Percentiles rank a stretch among this genome's conserved stretches.
These are phyloP conservation scores for Diaphora mendica DNA, from an alignment of 2,888 invertebrate species.

Conservation along the genomic window DNA sequence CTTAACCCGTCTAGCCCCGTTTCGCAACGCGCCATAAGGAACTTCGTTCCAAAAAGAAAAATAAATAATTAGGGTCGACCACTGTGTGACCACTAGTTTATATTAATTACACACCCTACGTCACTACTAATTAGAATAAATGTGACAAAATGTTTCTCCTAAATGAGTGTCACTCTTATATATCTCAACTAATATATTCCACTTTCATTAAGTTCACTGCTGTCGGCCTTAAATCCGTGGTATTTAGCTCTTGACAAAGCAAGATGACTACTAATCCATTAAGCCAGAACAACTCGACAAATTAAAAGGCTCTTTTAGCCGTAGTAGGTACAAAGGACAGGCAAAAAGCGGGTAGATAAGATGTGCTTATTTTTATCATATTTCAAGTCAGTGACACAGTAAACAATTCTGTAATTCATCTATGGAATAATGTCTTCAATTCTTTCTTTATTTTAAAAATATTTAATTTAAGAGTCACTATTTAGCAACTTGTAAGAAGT, in stretches of 20 bases:
- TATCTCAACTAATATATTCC: neutral
- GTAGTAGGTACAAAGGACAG: neutral
- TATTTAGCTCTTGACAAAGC: constrained; percentile 11
- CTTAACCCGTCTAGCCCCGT: no score
- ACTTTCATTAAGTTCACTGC: neutral
- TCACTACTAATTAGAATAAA: neutral
- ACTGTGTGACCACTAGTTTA: neutral
- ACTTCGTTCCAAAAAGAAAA: no score
- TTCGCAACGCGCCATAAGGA: no score
- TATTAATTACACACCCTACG: neutral
- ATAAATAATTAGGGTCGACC: no score
- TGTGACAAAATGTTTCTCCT: neutral
- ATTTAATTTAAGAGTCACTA: no score
- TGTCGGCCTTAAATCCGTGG: constrained; percentile 4
- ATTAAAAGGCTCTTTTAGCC: constrained; percentile 39
- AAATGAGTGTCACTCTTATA: neutral
- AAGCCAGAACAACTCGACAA: constrained; percentile 41
- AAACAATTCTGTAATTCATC: neutral
- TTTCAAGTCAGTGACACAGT: neutral
- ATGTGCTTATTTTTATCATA: neutral
- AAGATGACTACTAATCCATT: constrained; percentile 21
- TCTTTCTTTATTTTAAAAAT: neutral
- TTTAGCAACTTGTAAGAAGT: neutral
- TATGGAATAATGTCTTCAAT: neutral
- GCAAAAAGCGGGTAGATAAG: neutral